These are phyloP conservation scores for Nomada lathburiana DNA, from an alignment of 2,888 invertebrate species.

Conservation along the genomic window DNA sequence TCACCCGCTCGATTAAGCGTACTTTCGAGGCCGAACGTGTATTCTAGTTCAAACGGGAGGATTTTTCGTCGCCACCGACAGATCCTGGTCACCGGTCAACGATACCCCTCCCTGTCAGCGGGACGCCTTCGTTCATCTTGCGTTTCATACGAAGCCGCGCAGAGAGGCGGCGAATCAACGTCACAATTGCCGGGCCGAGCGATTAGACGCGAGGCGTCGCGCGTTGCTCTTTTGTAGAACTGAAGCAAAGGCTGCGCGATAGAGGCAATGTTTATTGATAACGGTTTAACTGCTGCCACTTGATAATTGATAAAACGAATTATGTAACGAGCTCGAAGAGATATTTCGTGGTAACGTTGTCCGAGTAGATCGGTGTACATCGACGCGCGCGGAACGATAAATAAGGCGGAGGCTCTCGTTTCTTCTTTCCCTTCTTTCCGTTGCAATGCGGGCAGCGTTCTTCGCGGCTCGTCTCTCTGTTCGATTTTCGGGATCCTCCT, in stretches of 20 bases:
- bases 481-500: slow-evolving; percentile 13
- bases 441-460: not conserved
- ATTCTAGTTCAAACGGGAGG: slow-evolving; percentile 52
- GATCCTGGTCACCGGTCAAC: not conserved
- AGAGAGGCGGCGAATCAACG: too few relatives aligned
- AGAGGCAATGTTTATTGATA: not conserved
- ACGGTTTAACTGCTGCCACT: not conserved
- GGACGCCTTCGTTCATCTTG: too few relatives aligned
- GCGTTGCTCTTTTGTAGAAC: too few relatives aligned
- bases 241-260: not conserved
- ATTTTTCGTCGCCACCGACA: slow-evolving; percentile 37
- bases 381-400: too few relatives aligned
- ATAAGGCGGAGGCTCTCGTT: too few relatives aligned
- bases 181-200: too few relatives aligned
- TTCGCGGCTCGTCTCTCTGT: not conserved
- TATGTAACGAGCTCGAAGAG: not conserved
- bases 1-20: slow-evolving; percentile 70
- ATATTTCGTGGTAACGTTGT: not conserved
- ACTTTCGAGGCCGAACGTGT: slow-evolving; percentile 66
- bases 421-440: not conserved
- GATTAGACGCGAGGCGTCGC: too few relatives aligned
- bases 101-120: too few relatives aligned
- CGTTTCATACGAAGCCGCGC: too few relatives aligned
- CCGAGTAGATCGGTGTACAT: too few relatives aligned
- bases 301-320: slow-evolving; percentile 9